phyloP scores from a whole-genome alignment of 2,888 invertebrate genomes.

The Cistogaster globosa region DNA sequence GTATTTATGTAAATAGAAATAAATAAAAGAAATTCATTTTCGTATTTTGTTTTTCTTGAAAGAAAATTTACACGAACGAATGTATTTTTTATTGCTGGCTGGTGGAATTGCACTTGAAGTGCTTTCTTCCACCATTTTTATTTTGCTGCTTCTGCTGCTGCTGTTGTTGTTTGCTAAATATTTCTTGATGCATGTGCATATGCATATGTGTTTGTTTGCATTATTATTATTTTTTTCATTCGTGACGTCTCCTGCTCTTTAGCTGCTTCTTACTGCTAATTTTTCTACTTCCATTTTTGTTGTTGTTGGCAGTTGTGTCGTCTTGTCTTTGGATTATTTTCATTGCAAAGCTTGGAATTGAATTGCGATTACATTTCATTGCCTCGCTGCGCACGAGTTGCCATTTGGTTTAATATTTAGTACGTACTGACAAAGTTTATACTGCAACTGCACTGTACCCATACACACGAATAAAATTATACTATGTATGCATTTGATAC shows the following conservation, averaged over 20 bases:
- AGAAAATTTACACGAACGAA: slow-evolving; percentile 48
- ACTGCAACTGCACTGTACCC: slow-evolving; percentile 32
- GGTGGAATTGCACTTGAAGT: slow-evolving; percentile 71
- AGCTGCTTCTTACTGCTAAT: slow-evolving; percentile 51
- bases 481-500: not conserved
- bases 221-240: slow-evolving; percentile 42
- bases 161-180: slow-evolving; percentile 47
- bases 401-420: slow-evolving; percentile 71
- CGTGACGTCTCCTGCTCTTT: slow-evolving; percentile 47
- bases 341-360: slow-evolving; percentile 67
- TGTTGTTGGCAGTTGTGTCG: slow-evolving; percentile 53
- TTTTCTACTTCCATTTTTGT: slow-evolving; percentile 45
- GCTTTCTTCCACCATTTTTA: slow-evolving; percentile 68
- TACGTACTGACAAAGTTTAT: slow-evolving; percentile 43
- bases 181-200: slow-evolving; percentile 5
- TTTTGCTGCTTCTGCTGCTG: too few relatives aligned
- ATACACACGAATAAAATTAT: not conserved
- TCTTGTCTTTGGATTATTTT: slow-evolving; percentile 59
- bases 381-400: slow-evolving; percentile 73
- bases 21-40: slow-evolving; percentile 41
- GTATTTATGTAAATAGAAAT: slow-evolving; percentile 28
- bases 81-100: slow-evolving; percentile 56
- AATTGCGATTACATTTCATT: slow-evolving; percentile 74
- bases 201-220: slow-evolving; percentile 7
- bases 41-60: slow-evolving; percentile 23